Evolutionary conservation across 2,888 invertebrate species (phyloP), one percentile per base, ranked within the genome.

Genomic region (Cataglyphis altisquamis): DNA sequence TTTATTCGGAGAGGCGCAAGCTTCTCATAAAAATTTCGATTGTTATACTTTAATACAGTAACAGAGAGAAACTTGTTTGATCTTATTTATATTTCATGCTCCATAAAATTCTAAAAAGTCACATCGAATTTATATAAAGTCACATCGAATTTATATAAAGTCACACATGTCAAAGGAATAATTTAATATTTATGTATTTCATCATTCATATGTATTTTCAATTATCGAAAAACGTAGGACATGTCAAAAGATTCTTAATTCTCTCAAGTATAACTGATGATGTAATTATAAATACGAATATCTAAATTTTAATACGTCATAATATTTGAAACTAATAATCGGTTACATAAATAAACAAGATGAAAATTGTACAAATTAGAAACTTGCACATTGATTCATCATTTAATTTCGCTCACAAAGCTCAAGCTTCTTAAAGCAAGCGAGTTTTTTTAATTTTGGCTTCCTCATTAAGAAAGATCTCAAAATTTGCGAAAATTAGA

Each of bases 321-420:
- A 32, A 10, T 10, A 15, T 32, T 1, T 10, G 32, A 78, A 78
- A 70, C n/a, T 78, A 78, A 68, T 68, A 66, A 67, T 67, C 25
- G 15, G n/a, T 8, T 15, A 32, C 41, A 77, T 77, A 55, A 77
- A 32, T 32, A 32, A 32, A 32, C 1, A 25, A 25, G 25, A 25
- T 25, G 25, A 25, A 25, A 25, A 25, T 25, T 25, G 25, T 25
- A 1, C 25, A 25, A 25, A 25, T 25, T 25, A 25, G 1, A 25
- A 25, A 25, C 25, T 25, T 25, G 25, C 25, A 25, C 1, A 25
- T 25, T 25, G 25, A 25, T 25, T 25, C 1, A 25, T 25, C 25
- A 25, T 25, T 25, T 25, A 1, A 25, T 25, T 25, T 25, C 25
- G 25, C 25, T 25, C 25, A 1, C 25, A 25, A 25, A 25, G 25